Percentiles rank a stretch among this genome's conserved stretches.
These are phyloP conservation scores for Tachina lurida DNA, from an alignment of 2,888 invertebrate genomes.

Conservation along the genomic window DNA sequence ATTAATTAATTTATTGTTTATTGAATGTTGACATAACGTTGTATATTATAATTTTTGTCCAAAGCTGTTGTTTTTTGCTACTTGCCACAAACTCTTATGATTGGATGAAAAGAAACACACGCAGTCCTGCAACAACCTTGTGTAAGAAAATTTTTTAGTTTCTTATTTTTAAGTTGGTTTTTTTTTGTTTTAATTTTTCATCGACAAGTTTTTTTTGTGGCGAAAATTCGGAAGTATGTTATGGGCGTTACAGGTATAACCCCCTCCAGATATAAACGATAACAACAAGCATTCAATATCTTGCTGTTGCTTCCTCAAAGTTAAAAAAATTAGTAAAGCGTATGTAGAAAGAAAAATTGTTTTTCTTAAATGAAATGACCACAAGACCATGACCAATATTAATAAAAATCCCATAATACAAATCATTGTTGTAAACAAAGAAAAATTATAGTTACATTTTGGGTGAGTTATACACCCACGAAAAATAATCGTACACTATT, in stretches of 20 bases:
- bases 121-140: constrained; percentile 47
- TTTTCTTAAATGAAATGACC: constrained; percentile 57
- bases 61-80: neutral
- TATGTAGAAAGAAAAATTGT: constrained; percentile 39
- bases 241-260: constrained; percentile 70
- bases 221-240: constrained; percentile 72
- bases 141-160: constrained; percentile 9
- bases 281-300: constrained; percentile 47
- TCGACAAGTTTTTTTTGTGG: constrained; percentile 46
- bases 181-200: constrained; percentile 32
- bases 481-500: neutral
- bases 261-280: constrained; percentile 67
- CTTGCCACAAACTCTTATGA: neutral
- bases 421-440: constrained; percentile 54
- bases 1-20: constrained; percentile 71
- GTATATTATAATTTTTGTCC: constrained; percentile 62
- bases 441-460: constrained; percentile 43
- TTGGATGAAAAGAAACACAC: neutral
- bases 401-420: constrained; percentile 70
- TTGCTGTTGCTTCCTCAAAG: constrained; percentile 46
- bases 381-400: constrained; percentile 69
- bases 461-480: constrained; percentile 30
- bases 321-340: constrained; percentile 34
- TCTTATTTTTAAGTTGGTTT: neutral
- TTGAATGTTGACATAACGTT: constrained; percentile 71